Base-by-base conservation (phyloP, 2,113 vertebrate species). In the Neogobius melanostomus region DNA sequence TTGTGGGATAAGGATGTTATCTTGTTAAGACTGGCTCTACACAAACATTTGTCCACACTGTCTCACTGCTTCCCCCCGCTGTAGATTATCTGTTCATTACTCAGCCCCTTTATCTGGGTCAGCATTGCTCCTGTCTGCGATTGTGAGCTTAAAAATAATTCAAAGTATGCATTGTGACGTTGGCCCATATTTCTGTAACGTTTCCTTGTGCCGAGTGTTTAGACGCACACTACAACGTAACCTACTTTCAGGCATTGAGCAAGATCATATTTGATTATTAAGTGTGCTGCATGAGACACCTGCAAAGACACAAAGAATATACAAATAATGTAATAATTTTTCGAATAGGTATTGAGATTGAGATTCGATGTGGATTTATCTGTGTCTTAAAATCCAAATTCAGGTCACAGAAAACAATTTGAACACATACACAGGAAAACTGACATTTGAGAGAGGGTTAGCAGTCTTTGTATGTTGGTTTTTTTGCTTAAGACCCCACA, bases 61-160 rank as follows among this genome's bases (percentile, higher is more conserved):
- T 69, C 14, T 11, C 16, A n/a, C 3, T 62, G 53, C 62, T 77
- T 66, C 60, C 76, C 45, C 61, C 10, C 6, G n/a, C 17, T 56
- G 66, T 11, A 21, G 46, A 77, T 11, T 46, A 43, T 16, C 9
- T 6, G 51, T 71, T 70, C 8, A 48, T 73, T 70, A 63, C 65
- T 71, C 47, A 7, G n/a, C 28, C 56, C 71, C 42, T 79, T 60
- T 74, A 81, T 74, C 53, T 83, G 71, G 74, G 79, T 77, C 81
- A 84, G 36, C 66, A 3, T 52, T 46, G 7, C 49, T 68, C 28
- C 6, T 45, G 17, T 53, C 47, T 16, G n/a, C 64, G 53, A 36
- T 68, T 65, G 53, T 54, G 16, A 56, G 51, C 49, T 14, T 0
- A 49, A 74, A 53, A 17, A 66, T 53, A 11, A 59, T 79, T 79